phyloP scores from a whole-genome alignment of 2,888 invertebrate species.

The Nesidiocoris tenuis region DNA sequence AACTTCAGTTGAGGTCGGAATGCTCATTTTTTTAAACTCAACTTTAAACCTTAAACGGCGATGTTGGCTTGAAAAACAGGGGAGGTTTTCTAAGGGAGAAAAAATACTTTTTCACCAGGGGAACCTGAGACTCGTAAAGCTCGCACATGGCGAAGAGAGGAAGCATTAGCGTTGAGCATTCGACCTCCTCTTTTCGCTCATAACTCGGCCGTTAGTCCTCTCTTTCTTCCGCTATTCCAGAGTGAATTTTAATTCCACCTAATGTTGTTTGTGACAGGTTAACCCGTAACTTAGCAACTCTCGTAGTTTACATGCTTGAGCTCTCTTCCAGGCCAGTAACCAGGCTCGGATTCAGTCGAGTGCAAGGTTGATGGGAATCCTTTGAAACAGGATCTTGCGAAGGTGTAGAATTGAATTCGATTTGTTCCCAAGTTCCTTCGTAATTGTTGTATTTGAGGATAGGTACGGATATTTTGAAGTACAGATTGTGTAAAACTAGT shows the following conservation, averaged over 20 bases:
- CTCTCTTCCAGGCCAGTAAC: constrained; percentile 4
- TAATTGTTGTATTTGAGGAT: no score
- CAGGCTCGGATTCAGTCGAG: not conserved
- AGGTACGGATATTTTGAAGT: no score
- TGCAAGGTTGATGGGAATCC: no score
- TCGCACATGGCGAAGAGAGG: constrained; percentile 1
- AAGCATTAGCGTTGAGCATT: constrained; percentile 26
- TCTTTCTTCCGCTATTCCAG: not conserved
- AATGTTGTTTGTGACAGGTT: constrained; percentile 32
- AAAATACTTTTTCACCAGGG: not conserved
- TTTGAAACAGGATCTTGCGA: no score
- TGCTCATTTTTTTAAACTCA: no score
- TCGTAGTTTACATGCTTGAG: constrained; percentile 20
- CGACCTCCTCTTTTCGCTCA: not conserved
- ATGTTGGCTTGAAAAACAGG: not conserved
- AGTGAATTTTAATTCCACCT: constrained; percentile 28
- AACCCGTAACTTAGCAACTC: constrained; percentile 15
- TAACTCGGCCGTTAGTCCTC: not conserved
- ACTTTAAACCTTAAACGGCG: not conserved
- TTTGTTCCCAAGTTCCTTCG: no score
- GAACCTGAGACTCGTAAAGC: constrained; percentile 13
- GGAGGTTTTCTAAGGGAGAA: not conserved
- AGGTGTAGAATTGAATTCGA: no score
- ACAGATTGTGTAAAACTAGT: no score
- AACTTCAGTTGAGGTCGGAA: no score